Base-by-base conservation (phyloP, 2,113 vertebrate genomes). In the Alosa alosa region DNA sequence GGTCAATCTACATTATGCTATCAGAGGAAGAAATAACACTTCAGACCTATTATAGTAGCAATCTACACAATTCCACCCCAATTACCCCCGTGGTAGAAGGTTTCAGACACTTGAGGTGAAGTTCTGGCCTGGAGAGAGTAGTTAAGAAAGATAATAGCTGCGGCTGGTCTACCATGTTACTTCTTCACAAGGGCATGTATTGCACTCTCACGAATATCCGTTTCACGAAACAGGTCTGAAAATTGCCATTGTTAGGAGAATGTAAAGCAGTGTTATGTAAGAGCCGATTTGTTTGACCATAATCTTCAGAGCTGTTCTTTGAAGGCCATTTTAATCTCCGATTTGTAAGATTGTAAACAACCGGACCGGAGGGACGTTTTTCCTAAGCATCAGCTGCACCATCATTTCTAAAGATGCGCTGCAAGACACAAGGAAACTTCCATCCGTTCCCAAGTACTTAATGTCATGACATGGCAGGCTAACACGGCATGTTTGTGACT, bases 51-150 rank as follows among this genome's bases (percentile, higher is more conserved):
- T 84, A 83, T 64, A 36, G 52, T 50, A 11, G 18, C 81, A 84
- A 72, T 84, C 83, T 85, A 81, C 55, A 82, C 83, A 88, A 88
- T 88, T 89, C 86, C 25, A 10, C 8, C 55, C 84, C 75, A 84
- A 87, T 87, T 86, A 81, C 82, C 44, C 41, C 72, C 50, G 82
- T 84, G 55, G 82, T 78, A 39, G 72, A 31, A 78, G 72, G 72
- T 78, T 78, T 78, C 72, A 78, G 31, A 78, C 72, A 6, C 72
- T 78, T 78, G 39, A 78, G 72, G 72, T 78, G 72, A 31, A 17
- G 72, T 22, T 60, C 55, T 60, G 72, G 0, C 31, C 36, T 78
- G 25, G 31, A 78, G 41, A 3, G 15, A 17, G 72, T 36, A 39
- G 60, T 75, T 78, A 36, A 39, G 13, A 13, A 18, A 78, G 72